These are phyloP conservation scores for Spisula subtruncata DNA, from an alignment of 2,888 invertebrate genomes.

Conservation along the genomic window DNA sequence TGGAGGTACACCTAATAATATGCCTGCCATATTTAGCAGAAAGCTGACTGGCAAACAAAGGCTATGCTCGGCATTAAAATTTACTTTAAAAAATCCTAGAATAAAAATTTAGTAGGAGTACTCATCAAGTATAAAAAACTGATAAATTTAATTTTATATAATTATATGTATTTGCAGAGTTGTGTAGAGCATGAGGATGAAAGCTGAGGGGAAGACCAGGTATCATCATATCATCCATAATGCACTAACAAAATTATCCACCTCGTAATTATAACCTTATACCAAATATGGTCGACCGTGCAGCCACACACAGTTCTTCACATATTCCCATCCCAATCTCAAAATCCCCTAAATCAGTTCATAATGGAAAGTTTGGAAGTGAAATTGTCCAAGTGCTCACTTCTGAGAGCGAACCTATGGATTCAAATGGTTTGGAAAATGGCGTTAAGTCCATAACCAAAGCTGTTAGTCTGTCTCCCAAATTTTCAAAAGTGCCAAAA, in stretches of 20 bases:
- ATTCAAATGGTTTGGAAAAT: conserved; percentile 56
- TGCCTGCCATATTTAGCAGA: no score
- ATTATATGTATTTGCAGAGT: conserved; percentile 43
- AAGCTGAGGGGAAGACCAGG: conserved; percentile 63
- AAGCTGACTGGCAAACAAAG: no score
- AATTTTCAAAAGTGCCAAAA: conserved; percentile 63
- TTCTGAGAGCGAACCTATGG: conserved; percentile 25
- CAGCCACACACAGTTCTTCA: conserved; percentile 80
- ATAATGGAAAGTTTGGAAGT: conserved; percentile 60
- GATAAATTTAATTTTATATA: no score
- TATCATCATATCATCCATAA: conserved; percentile 52
- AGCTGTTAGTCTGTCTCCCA: conserved; percentile 48
- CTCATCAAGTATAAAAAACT: no score
- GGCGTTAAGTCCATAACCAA: conserved; percentile 42
- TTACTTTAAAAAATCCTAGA: no score
- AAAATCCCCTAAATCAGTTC: conserved; percentile 50
- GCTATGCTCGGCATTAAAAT: no score
- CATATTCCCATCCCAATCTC: conserved; percentile 79
- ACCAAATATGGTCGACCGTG: conserved; percentile 71
- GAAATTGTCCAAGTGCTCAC: conserved; percentile 47
- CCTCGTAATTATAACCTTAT: conserved; percentile 32
- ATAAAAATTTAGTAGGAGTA: no score
- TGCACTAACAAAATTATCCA: conserved; percentile 49
- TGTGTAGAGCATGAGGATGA: conserved; percentile 51
- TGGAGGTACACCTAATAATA: no score